These are phyloP conservation scores for Varanus salvator DNA, from an alignment of 2,113 vertebrate species.

Conservation along the genomic window DNA sequence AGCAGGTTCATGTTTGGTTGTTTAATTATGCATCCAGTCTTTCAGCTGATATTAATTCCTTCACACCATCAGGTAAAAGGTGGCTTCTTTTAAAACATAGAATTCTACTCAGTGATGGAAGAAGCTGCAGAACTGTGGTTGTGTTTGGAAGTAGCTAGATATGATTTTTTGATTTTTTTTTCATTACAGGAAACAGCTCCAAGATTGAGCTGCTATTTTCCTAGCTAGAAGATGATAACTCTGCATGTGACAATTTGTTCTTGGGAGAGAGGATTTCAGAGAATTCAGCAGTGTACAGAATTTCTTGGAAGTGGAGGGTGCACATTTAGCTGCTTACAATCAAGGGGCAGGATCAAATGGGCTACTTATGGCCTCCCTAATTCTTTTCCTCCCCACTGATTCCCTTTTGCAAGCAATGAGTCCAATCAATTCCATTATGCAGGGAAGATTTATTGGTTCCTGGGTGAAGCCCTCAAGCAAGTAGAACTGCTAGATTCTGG, in stretches of 20 bases:
- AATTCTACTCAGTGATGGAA: not conserved
- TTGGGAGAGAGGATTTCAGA: not conserved
- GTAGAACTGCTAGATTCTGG: no score
- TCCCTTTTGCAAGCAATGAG: no score
- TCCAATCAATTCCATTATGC: no score
- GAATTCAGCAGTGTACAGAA: not conserved
- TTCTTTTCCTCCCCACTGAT: no score
- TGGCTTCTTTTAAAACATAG: not conserved
- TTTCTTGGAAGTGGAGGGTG: not conserved
- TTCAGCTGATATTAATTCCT: not conserved
- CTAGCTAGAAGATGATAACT: no score
- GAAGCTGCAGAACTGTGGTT: not conserved
- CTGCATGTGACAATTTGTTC: not conserved
- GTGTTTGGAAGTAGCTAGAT: not conserved
- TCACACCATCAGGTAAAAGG: not conserved
- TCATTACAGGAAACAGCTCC: not conserved
- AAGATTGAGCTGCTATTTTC: not conserved
- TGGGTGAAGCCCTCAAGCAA: not conserved
- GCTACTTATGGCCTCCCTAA: no score
- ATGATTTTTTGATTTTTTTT: not conserved
- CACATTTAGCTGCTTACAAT: not conserved
- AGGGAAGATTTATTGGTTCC: no score
- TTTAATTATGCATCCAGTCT: not conserved
- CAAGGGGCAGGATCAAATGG: no score
- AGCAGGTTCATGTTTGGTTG: not conserved